Conservation (phyloP, 1,140 invertebrate species). For the Macrotrachela quadricornifera region DNA sequence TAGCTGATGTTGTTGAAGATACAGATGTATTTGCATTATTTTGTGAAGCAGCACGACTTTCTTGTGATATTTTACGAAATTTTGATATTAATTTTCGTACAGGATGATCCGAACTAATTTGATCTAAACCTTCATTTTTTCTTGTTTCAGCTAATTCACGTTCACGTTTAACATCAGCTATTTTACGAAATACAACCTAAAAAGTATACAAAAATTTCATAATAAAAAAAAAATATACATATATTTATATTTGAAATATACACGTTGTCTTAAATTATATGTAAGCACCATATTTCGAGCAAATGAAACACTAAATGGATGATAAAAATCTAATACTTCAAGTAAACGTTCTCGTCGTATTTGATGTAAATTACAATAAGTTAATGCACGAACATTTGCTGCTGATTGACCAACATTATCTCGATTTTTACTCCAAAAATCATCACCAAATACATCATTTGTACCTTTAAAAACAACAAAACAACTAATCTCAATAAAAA, state of each 20-base stretch:
- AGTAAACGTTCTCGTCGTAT: constrained; percentile 82
- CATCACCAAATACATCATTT: constrained; percentile 94
- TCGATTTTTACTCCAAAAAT: constrained; percentile 90
- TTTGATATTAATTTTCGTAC: constrained; percentile 90
- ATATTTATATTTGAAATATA: constrained; percentile 19
- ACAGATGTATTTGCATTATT: too few relatives aligned
- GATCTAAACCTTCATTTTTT: constrained; percentile 50
- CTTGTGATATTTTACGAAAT: constrained; percentile 41
- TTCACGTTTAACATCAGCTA: constrained; percentile 88
- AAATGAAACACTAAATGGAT: constrained; percentile 97
- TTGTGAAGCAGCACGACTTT: too few relatives aligned
- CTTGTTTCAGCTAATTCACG: constrained; percentile 68
- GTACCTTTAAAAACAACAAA: constrained; percentile 48
- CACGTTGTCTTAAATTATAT: constrained; percentile 85
- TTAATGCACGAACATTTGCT: constrained; percentile 88
- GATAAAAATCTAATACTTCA: constrained; percentile 89
- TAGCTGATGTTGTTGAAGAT: too few relatives aligned
- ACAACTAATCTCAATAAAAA: background rate
- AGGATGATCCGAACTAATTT: constrained; percentile 48
- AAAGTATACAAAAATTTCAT: constrained; percentile 22
- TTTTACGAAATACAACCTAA: constrained; percentile 85
- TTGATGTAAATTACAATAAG: constrained; percentile 94
- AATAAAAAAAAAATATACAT: background rate
- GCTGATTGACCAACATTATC: constrained; percentile 81
- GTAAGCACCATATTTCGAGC: constrained; percentile 88